phyloP scores from a whole-genome alignment of 2,113 vertebrate genomes.

The Mungos mungo region DNA sequence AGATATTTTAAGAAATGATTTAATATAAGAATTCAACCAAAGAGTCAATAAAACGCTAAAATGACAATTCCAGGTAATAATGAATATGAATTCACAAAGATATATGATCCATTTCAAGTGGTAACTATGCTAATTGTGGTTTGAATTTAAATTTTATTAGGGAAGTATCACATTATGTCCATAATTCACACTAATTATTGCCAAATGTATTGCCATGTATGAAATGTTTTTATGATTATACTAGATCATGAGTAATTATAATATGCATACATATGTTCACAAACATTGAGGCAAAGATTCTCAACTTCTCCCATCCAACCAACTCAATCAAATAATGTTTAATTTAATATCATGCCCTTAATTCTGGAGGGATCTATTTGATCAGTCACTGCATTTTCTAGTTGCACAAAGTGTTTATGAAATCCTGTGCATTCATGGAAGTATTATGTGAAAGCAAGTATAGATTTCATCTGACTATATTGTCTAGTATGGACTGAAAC shows the following conservation, averaged over 20 bases:
- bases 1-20: background rate
- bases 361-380: background rate
- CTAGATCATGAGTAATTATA: conserved; percentile 5
- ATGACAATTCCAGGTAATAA: background rate
- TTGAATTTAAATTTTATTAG: conserved; percentile 30
- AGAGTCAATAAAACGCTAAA: background rate
- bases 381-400: background rate
- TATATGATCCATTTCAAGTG: background rate
- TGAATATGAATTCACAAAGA: background rate
- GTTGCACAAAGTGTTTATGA: background rate
- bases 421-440: background rate
- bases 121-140: background rate
- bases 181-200: conserved; percentile 14
- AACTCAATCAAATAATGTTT: background rate
- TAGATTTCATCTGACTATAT: background rate
- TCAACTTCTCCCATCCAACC: background rate
- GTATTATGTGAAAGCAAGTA: background rate
- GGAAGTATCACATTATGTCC: background rate
- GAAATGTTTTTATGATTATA: conserved; percentile 12
- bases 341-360: background rate
- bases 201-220: background rate
- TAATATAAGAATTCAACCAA: background rate
- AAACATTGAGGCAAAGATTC: conserved; percentile 29
- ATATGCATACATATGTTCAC: background rate
- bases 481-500: background rate